Percentiles rank a stretch among this genome's conserved stretches.
These are phyloP conservation scores for Seriola quinqueradiata DNA, from an alignment of 2,113 vertebrate genomes.

Conservation along the genomic window DNA sequence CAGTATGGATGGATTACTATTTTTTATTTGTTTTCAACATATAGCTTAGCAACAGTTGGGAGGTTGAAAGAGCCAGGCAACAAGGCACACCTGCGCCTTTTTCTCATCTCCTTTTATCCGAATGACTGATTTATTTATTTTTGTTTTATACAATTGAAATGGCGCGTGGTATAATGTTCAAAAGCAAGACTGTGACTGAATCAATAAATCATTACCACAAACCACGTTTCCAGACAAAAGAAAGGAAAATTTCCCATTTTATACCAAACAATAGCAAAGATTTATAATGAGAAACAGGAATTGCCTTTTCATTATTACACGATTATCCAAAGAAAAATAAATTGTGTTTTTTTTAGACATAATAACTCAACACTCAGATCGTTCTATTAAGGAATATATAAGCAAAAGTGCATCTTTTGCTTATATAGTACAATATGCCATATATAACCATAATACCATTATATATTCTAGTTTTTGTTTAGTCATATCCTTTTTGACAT, in stretches of 20 bases:
- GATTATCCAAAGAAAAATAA: neutral
- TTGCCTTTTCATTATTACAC: neutral
- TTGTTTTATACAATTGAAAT: neutral
- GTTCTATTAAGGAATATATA: neutral
- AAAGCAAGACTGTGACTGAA: neutral
- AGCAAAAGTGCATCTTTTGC: neutral
- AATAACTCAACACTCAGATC: neutral
- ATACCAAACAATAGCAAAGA: neutral
- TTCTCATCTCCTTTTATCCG: neutral
- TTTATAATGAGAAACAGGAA: neutral
- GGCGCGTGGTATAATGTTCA: neutral
- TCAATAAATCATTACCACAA: neutral
- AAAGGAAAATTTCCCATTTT: neutral
- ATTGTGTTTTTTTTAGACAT: neutral
- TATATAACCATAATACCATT: neutral
- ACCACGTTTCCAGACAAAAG: neutral
- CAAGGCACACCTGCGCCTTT: neutral
- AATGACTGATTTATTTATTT: neutral
- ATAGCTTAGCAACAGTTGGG: constrained; percentile 14
- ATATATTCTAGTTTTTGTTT: neutral
- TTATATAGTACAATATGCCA: too few species aligned
- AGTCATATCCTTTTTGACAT: neutral
- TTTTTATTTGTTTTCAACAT: constrained; percentile 35
- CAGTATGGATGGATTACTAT: constrained; percentile 19
- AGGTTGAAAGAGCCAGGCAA: neutral